Percentiles rank a stretch among this genome's conserved stretches.
phyloP scores from a whole-genome alignment of 2,113 vertebrate species.

The Forbesichthys papilliferus region DNA sequence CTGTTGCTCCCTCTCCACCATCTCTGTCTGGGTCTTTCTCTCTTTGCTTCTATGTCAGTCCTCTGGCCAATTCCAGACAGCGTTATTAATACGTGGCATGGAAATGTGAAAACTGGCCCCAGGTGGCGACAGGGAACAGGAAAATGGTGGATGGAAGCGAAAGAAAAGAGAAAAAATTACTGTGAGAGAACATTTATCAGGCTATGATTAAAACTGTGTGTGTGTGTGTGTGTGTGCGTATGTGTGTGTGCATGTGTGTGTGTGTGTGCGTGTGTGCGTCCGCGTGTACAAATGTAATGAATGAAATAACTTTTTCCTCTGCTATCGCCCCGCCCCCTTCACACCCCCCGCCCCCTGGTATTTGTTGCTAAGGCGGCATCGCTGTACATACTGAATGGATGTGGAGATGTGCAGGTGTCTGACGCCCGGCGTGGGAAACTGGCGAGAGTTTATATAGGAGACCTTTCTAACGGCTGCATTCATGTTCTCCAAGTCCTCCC shows the following conservation, averaged over 20 bases:
- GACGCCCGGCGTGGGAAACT: constrained; percentile 89
- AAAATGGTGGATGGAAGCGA: constrained; percentile 50
- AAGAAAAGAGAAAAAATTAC: constrained; percentile 36
- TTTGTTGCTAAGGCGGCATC: not conserved
- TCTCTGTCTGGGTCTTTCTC: not conserved
- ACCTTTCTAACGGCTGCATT: constrained; percentile 89
- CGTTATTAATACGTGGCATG: constrained; percentile 68
- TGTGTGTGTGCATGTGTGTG: too few relatives aligned
- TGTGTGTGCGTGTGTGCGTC: too few relatives aligned
- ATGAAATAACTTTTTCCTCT: not conserved
- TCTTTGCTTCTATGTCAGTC: constrained; percentile 11
- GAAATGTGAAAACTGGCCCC: constrained; percentile 62
- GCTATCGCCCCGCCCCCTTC: too few relatives aligned
- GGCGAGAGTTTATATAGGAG: constrained; percentile 96
- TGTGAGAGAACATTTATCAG: not conserved
- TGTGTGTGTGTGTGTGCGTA: too few relatives aligned
- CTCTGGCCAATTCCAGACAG: constrained; percentile 47
- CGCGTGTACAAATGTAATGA: not conserved
- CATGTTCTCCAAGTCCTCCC: constrained; percentile 91
- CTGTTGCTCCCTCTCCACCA: not conserved
- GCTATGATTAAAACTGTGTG: too few relatives aligned
- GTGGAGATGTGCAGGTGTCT: constrained; percentile 88
- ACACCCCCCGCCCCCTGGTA: too few relatives aligned
- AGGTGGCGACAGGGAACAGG: constrained; percentile 42
- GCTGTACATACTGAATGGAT: constrained; percentile 87